Base-by-base conservation (phyloP, 2,797 vertebrate species). In the Molossus alvarezi region DNA sequence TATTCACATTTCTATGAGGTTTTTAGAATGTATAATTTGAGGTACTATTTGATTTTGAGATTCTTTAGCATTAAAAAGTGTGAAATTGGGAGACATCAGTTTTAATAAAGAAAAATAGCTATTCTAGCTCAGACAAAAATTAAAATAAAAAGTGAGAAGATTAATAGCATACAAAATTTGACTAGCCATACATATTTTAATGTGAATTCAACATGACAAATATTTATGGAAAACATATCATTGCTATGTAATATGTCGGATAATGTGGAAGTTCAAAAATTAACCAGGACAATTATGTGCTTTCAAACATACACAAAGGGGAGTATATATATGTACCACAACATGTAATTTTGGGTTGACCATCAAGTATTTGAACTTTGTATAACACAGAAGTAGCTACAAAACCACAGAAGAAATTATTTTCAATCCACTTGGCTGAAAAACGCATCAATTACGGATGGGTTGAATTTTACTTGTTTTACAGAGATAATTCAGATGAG, bases 51-150 rank as follows among this genome's bases (percentile, higher is more conserved):
- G 48, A 92, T 0, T 80, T 14, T 62, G 5, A 65, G 8, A 25
- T 8, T 80, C 8, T 71, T 85, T 88, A 67, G 11, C 11, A 83
- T 73, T 88, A 33, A 7, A 88, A 25, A 64, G 0, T 79, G 1
- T 62, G 57, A 90, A 91, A 57, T 12, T 88, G 6, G 65, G 48
- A 71, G 33, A 45, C 20, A 83, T 76, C 9, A 84, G 20, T 79
- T 85, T 94, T 90, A 72, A 88, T 88, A 88, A 60, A 72, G 9
- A 91, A 83, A 79, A 76, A 67, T 45, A 81, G 33, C 55, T 60
- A 83, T 71, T 91, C 15, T 67, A 75, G 5, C 5, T 69, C 25
- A 77, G 18, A 12, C 9, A 55, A 65, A 69, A 82, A 62, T 3
- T 65, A 11, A 83, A 77, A 55, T 77, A 33, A 48, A 83, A 58